phyloP scores from a whole-genome alignment of 2,888 invertebrate species.

The Scaptomyza reducta region DNA sequence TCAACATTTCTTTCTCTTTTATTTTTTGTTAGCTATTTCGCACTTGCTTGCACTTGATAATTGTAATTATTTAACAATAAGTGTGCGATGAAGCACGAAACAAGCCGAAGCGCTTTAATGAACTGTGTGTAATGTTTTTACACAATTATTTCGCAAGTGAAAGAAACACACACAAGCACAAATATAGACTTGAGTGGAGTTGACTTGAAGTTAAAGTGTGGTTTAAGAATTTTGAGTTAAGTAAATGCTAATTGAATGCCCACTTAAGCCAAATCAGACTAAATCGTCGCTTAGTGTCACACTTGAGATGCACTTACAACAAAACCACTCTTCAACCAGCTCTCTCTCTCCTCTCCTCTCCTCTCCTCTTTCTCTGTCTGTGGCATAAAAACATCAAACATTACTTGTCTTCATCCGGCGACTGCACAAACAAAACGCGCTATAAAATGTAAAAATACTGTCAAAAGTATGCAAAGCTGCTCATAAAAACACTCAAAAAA shows the following conservation, averaged over 20 bases:
- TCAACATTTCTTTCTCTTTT: constrained; percentile 43
- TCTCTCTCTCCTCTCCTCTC: not conserved
- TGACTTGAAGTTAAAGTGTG: constrained; percentile 3
- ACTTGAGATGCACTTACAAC: constrained; percentile 61
- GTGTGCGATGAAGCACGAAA: constrained; percentile 66
- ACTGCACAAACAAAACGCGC: constrained; percentile 75
- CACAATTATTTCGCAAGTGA: constrained; percentile 37
- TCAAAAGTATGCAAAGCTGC: constrained; percentile 78
- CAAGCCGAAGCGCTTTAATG: constrained; percentile 54
- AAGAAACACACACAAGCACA: not conserved
- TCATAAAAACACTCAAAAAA: constrained; percentile 78
- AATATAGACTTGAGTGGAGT: not conserved
- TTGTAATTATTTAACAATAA: constrained; percentile 73
- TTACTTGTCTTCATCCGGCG: constrained; percentile 61
- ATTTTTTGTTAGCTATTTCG: constrained; percentile 46
- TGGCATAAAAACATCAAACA: constrained; percentile 39
- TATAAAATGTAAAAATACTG: constrained; percentile 75
- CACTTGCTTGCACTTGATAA: constrained; percentile 74
- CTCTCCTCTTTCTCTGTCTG: not conserved
- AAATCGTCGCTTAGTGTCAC: constrained; percentile 63
- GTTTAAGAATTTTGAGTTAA: constrained; percentile 16
- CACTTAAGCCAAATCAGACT: constrained; percentile 62
- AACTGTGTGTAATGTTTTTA: constrained; percentile 71
- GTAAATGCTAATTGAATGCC: constrained; percentile 72
- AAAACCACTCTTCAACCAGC: constrained; percentile 25